A percentile compares a stretch with the other conserved stretches of the same genome.
Evolutionary conservation across 2,797 vertebrate genomes (phyloP).

Genomic region (Crenichthys baileyi): DNA sequence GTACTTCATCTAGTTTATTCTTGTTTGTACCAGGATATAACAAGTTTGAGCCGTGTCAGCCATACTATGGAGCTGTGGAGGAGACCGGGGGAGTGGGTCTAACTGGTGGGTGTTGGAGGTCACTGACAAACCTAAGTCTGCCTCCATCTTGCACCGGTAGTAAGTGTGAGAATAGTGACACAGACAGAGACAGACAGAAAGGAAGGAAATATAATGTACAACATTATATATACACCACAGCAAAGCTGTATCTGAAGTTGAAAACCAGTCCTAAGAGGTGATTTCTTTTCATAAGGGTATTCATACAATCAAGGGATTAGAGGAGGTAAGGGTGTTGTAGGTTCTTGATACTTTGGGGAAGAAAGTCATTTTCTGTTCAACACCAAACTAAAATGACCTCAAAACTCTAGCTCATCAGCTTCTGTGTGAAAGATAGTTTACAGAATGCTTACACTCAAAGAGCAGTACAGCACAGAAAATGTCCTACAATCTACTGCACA

Average conservation of each 20-base stretch:
- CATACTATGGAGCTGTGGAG: slow-evolving; percentile 77
- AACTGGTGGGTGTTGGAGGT: slow-evolving; percentile 75
- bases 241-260: slow-evolving; percentile 96
- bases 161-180: slow-evolving; percentile 87
- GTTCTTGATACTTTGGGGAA: slow-evolving; percentile 99
- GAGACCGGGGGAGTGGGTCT: slow-evolving; percentile 77
- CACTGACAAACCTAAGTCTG: slow-evolving; percentile 83
- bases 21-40: slow-evolving; percentile 84
- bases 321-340: slow-evolving; percentile 99
- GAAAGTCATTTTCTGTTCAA: slow-evolving; percentile 96
- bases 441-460: slow-evolving; percentile 94
- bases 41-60: slow-evolving; percentile 81
- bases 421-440: slow-evolving; percentile 88
- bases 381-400: slow-evolving; percentile 97
- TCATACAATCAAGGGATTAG: slow-evolving; percentile 99
- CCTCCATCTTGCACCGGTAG: slow-evolving; percentile 80
- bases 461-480: slow-evolving; percentile 97
- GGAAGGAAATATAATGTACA: slow-evolving; percentile 98
- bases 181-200: slow-evolving; percentile 85
- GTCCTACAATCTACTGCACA: slow-evolving; percentile 99
- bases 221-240: slow-evolving; percentile 99
- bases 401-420: slow-evolving; percentile 88
- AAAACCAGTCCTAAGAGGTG: slow-evolving; percentile 99
- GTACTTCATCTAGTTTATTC: slow-evolving; percentile 94
- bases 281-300: slow-evolving; percentile 93